Percentiles rank a stretch among this genome's conserved stretches.
Conservation (phyloP, 1,140 invertebrate genomes). For the Bombyx mori region DNA sequence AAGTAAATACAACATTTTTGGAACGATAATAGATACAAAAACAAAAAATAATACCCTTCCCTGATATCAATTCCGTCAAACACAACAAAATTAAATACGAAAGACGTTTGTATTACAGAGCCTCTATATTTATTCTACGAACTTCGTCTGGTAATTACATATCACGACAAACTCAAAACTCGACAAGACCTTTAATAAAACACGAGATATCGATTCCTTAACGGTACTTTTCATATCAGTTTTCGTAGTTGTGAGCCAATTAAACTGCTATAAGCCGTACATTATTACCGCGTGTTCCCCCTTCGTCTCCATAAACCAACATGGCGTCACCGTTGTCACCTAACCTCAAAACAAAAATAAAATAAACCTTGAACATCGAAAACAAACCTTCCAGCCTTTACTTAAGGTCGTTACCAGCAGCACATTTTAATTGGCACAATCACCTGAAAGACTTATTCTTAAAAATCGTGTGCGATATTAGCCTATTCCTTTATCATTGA, state of each 20-base stretch:
- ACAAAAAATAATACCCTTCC: too few species aligned
- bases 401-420: slow-evolving; percentile 10
- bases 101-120: too few species aligned
- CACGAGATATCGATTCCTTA: slow-evolving; percentile 42
- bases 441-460: slow-evolving; percentile 60
- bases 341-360: slow-evolving; percentile 33
- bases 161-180: neutral
- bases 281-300: slow-evolving; percentile 50
- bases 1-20: too few species aligned
- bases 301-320: slow-evolving; percentile 50
- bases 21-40: too few species aligned
- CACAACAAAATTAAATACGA: too few species aligned
- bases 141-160: neutral
- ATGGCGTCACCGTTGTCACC: slow-evolving; percentile 66
- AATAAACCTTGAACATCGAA: slow-evolving; percentile 12
- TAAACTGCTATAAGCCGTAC: slow-evolving; percentile 56
- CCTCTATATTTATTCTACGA: too few species aligned
- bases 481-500: slow-evolving; percentile 30
- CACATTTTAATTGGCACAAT: slow-evolving; percentile 14
- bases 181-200: slow-evolving; percentile 36
- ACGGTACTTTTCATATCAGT: slow-evolving; percentile 33
- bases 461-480: slow-evolving; percentile 49
- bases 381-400: slow-evolving; percentile 21
- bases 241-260: slow-evolving; percentile 53
- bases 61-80: too few species aligned